Conservation (phyloP, 2,888 invertebrate genomes). For the Mamestra brassicae region DNA sequence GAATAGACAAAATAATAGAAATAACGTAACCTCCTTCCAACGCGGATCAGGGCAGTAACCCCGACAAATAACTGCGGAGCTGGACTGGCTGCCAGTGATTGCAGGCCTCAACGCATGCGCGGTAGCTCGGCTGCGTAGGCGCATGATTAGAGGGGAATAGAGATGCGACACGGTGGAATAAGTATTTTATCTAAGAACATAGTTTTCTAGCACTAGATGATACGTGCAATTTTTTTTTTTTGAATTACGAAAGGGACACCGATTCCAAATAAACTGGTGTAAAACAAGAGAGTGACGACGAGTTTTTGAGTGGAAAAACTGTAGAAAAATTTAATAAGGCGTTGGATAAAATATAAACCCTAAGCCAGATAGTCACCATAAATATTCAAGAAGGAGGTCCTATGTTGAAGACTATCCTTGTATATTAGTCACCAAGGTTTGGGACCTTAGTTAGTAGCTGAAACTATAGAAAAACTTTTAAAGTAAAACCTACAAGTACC, state of each 20-base stretch:
- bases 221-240: not conserved
- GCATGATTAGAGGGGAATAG: constrained; percentile 48
- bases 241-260: too few relatives aligned
- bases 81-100: constrained; percentile 55
- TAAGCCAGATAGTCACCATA: too few relatives aligned
- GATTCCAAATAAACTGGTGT: not conserved
- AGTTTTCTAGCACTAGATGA: not conserved
- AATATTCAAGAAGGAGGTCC: not conserved
- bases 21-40: constrained; percentile 24
- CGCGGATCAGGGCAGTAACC: constrained; percentile 55
- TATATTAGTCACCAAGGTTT: too few relatives aligned
- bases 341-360: too few relatives aligned
- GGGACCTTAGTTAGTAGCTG: too few relatives aligned
- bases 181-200: constrained; percentile 1
- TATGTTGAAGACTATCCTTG: not conserved
- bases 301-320: not conserved
- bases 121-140: constrained; percentile 49
- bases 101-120: constrained; percentile 54
- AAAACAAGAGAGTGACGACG: not conserved
- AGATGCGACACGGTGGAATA: constrained; percentile 16
- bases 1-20: constrained; percentile 42
- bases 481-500: not conserved
- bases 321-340: too few relatives aligned
- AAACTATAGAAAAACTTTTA: not conserved
- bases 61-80: constrained; percentile 54